A percentile compares a stretch with the other conserved stretches of the same genome.
Conservation (phyloP, 2,888 invertebrate species). For the Drosophila meridionalis region DNA sequence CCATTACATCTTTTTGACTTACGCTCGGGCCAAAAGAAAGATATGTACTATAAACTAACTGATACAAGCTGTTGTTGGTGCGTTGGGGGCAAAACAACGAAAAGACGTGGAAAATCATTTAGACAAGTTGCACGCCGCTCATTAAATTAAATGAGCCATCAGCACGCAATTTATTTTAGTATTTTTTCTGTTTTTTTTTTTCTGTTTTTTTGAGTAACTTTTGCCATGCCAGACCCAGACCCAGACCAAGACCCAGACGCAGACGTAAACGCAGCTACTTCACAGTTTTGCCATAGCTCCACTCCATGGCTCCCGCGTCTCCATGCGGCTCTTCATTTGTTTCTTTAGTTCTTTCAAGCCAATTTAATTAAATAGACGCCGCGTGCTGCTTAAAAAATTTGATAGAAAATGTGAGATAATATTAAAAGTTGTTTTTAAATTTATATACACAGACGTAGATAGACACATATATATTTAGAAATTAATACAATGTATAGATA, state of each 20-base stretch:
- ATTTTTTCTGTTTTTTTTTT: slow-evolving; percentile 77
- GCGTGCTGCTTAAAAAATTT: slow-evolving; percentile 64
- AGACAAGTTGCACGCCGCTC: slow-evolving; percentile 85
- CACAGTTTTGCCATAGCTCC: slow-evolving; percentile 30
- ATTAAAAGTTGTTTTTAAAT: slow-evolving; percentile 54
- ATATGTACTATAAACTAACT: slow-evolving; percentile 27
- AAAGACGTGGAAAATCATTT: slow-evolving; percentile 81
- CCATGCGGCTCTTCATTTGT: background rate
- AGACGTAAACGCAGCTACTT: slow-evolving; percentile 36
- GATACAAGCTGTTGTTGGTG: slow-evolving; percentile 33
- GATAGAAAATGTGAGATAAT: slow-evolving; percentile 63
- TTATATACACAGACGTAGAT: background rate
- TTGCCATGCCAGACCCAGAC: slow-evolving; percentile 58
- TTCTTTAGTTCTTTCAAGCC: slow-evolving; percentile 36
- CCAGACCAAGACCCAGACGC: slow-evolving; percentile 43
- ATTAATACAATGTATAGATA: slow-evolving; percentile 36
- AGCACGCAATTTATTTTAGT: slow-evolving; percentile 84
- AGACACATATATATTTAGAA: slow-evolving; percentile 19
- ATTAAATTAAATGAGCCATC: slow-evolving; percentile 85
- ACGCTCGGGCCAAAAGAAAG: slow-evolving; percentile 21
- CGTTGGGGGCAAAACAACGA: slow-evolving; percentile 30
- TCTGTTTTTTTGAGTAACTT: slow-evolving; percentile 78
- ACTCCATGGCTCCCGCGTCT: slow-evolving; percentile 14
- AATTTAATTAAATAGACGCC: slow-evolving; percentile 69
- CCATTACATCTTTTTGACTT: slow-evolving; percentile 57